These are phyloP conservation scores for Micropoecilia bifurca DNA, from an alignment of 2,797 vertebrate species.

Conservation along the genomic window DNA sequence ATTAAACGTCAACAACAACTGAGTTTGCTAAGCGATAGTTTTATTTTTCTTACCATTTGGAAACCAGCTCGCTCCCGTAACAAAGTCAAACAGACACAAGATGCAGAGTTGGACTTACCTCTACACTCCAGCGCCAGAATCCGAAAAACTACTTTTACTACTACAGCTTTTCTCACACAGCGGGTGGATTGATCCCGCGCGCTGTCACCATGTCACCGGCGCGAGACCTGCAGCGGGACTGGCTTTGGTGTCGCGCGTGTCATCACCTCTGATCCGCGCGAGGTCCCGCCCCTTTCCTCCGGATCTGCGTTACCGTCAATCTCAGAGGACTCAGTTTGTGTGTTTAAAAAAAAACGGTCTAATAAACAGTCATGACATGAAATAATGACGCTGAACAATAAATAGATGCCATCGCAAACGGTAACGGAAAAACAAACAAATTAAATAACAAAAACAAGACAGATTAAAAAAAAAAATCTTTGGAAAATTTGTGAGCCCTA, in stretches of 20 bases:
- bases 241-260: slow-evolving; percentile 49
- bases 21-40: neutral
- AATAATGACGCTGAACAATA: neutral
- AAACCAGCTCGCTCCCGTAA: neutral
- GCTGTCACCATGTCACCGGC: slow-evolving; percentile 50
- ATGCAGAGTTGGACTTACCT: slow-evolving; percentile 36
- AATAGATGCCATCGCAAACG: neutral
- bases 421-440: neutral
- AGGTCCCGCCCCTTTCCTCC: slow-evolving; percentile 26
- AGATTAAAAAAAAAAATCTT: neutral
- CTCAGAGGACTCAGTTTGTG: neutral
- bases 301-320: slow-evolving; percentile 47
- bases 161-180: slow-evolving; percentile 2
- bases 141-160: slow-evolving; percentile 5
- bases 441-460: neutral
- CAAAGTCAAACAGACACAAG: neutral
- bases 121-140: slow-evolving; percentile 3
- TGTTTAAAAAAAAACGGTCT: neutral
- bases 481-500: neutral
- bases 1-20: slow-evolving; percentile 33
- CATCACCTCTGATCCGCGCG: slow-evolving; percentile 68
- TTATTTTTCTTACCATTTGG: slow-evolving; percentile 8
- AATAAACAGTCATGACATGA: neutral
- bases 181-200: neutral
- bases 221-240: slow-evolving; percentile 40